Evolutionary conservation across 2,888 invertebrate genomes (phyloP).

Genomic region (Tubulanus polymorphus): DNA sequence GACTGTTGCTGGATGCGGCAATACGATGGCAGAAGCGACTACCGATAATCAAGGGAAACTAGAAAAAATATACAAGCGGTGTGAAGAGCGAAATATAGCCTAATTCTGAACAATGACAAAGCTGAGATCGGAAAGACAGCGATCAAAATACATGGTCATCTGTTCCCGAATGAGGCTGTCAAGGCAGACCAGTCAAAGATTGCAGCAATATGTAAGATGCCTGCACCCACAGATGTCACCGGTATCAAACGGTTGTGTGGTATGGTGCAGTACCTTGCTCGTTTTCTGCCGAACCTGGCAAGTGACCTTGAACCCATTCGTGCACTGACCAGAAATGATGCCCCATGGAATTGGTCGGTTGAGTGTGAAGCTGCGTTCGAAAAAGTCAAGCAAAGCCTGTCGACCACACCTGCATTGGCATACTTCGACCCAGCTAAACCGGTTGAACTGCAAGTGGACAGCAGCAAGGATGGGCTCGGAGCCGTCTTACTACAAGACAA

Average conservation of each 20-base stretch:
- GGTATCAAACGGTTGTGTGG: conserved; percentile 9
- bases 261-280: conserved; percentile 15
- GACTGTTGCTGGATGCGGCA: conserved; percentile 16
- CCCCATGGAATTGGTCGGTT: conserved; percentile 7
- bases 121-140: conserved; percentile 2
- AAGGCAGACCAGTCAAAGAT: neutral
- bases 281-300: conserved; percentile 10
- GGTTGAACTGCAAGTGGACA: conserved; percentile 22
- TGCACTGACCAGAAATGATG: conserved; percentile 5
- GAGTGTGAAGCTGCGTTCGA: conserved; percentile 18
- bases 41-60: conserved; percentile 14
- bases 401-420: conserved; percentile 15
- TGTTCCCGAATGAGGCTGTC: neutral
- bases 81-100: conserved; percentile 8
- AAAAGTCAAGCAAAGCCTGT: conserved; percentile 16
- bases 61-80: conserved; percentile 6
- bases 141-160: conserved; percentile 3
- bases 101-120: conserved; percentile 18
- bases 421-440: conserved; percentile 19
- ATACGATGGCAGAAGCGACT: conserved; percentile 12
- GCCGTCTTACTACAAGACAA: conserved; percentile 22
- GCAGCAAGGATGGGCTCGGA: conserved; percentile 20
- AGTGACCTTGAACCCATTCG: conserved; percentile 8
- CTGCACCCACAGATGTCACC: conserved; percentile 5
- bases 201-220: conserved; percentile 2